These are phyloP conservation scores for Carapus acus DNA, from an alignment of 2,797 vertebrate species.

Conservation along the genomic window DNA sequence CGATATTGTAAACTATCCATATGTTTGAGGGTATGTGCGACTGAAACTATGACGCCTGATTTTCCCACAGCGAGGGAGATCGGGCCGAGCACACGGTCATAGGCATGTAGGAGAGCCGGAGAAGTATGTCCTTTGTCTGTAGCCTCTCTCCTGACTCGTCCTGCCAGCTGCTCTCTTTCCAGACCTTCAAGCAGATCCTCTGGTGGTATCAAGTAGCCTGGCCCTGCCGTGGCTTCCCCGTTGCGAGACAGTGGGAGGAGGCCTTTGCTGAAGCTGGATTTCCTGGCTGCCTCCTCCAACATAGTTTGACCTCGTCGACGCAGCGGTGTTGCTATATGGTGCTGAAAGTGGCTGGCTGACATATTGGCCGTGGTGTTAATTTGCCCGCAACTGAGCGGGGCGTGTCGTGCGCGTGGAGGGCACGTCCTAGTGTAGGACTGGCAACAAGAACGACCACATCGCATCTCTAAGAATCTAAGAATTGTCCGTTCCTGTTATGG, in stretches of 20 bases:
- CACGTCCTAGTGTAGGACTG: constrained; percentile 5
- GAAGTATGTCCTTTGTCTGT: constrained; percentile 58
- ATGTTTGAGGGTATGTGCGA: constrained; percentile 13
- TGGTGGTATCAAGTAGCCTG: constrained; percentile 60
- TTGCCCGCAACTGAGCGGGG: constrained; percentile 34
- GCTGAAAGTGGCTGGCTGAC: constrained; percentile 36
- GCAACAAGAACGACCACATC: constrained; percentile 8
- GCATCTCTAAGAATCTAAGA: no score
- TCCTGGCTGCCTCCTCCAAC: constrained; percentile 46
- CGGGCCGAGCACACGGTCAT: no score
- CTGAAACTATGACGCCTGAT: not conserved
- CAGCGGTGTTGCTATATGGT: constrained; percentile 33
- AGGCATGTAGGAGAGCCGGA: constrained; percentile 22
- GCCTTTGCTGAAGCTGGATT: constrained; percentile 43
- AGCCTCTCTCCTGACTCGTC: constrained; percentile 56
- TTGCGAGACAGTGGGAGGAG: constrained; percentile 46
- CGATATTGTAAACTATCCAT: not conserved
- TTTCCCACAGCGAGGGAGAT: no score
- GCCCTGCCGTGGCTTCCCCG: constrained; percentile 34
- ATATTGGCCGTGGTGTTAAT: constrained; percentile 32
- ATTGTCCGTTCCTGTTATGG: no score
- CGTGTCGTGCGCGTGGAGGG: constrained; percentile 23
- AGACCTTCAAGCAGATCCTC: constrained; percentile 56
- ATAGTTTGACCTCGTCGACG: constrained; percentile 27
- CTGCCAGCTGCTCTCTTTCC: constrained; percentile 63